Evolutionary conservation across 2,113 vertebrate species (phyloP), one percentile per base, ranked within the genome.

Genomic region (Daboia siamensis): DNA sequence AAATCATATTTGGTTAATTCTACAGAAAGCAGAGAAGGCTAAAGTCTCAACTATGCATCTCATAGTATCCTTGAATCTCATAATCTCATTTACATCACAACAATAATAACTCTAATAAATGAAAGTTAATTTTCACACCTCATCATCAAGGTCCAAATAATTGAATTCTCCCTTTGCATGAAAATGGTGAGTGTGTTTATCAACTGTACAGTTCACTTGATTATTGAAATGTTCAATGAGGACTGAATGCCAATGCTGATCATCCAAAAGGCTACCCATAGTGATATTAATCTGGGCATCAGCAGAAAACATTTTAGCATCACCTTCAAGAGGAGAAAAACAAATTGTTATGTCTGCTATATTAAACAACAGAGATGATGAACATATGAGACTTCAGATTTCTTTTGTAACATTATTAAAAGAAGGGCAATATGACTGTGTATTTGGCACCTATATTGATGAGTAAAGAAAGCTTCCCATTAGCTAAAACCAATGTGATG

Each of bases 181-280:
- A 95, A 99, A 97, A 95, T 95, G 97, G 91, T 95, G 97, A 57
- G 97, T 97, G 93, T 98, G 98, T 95, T 98, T 98, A 95, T 99
- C 99, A 97, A 99, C 98, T 0, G 98, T 99, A 93, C 99, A 98
- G 97, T 99, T 99, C 95, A 99, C 97, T 95, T 98, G 98, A 55
- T 96, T 97, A 96, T 97, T 97, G 96, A 98, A 95, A 33, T 96
- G 97, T 94, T 99, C 98, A 94, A 99, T 95, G 44, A 97, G 95
- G 93, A 98, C 97, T 1, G 97, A 97, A 95, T 99, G 99, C 99
- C 99, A 99, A 87, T 99, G 99, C 17, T 99, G 98, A 94, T 99
- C 98, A 44, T 99, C 99, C 91, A 99, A 96, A 93, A 99, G 97
- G 95, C 98, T 99, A 94, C 99, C 99, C 94, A 99, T 93, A 0